Evolutionary conservation across 2,113 vertebrate genomes (phyloP).

Genomic region (Zootoca vivipara): DNA sequence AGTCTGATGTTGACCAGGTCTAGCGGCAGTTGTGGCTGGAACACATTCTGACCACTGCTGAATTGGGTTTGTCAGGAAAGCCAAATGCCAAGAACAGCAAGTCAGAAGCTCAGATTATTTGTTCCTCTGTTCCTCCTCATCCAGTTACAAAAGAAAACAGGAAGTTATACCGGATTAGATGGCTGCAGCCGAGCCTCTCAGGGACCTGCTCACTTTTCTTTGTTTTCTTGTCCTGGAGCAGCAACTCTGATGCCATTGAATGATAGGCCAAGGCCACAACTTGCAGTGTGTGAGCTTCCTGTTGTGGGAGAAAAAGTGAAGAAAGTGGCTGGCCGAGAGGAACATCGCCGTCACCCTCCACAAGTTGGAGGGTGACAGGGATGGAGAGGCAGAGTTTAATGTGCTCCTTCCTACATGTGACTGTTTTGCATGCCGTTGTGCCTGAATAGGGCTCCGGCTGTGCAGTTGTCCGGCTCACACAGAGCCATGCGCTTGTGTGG

Average conservation of each 20-base stretch:
- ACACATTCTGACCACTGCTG: neutral
- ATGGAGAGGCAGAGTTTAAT: too few relatives aligned
- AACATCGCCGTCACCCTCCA: too few relatives aligned
- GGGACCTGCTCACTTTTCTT: neutral
- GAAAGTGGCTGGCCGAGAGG: too few relatives aligned
- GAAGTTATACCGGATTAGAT: constrained; percentile 49
- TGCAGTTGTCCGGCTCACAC: too few relatives aligned
- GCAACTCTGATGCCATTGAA: neutral
- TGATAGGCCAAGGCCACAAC: neutral
- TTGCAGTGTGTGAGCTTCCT: constrained; percentile 41
- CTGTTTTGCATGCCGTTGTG: too few relatives aligned
- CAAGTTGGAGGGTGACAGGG: too few relatives aligned
- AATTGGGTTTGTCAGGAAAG: constrained; percentile 4
- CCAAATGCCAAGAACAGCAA: neutral
- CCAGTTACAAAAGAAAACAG: constrained; percentile 42
- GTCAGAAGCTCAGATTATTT: constrained; percentile 5
- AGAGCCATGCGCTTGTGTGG: too few relatives aligned
- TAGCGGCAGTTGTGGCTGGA: neutral
- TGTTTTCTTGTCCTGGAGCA: constrained; percentile 5
- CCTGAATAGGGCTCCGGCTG: too few relatives aligned
- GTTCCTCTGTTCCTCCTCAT: constrained; percentile 36
- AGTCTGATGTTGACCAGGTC: neutral
- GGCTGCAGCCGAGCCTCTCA: neutral
- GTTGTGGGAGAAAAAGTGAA: constrained; percentile 1
- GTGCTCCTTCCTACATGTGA: too few relatives aligned